phyloP scores from a whole-genome alignment of 2,113 vertebrate genomes.

The Hoplias malabaricus region DNA sequence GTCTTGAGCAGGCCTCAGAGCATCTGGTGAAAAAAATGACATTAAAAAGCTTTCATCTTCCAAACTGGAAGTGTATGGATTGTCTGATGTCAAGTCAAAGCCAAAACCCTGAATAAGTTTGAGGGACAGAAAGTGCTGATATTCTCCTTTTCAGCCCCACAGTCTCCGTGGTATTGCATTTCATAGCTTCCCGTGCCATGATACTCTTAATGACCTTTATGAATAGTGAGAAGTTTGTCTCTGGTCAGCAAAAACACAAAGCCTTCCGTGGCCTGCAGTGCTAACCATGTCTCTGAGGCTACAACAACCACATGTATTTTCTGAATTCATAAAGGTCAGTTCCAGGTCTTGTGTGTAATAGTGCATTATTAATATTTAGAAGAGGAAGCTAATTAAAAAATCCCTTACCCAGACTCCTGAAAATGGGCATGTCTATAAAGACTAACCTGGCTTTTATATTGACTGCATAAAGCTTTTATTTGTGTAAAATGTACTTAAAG shows the following conservation, averaged over 20 bases:
- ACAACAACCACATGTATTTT: not conserved
- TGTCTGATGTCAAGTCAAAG: too few species aligned
- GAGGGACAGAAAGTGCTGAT: not conserved
- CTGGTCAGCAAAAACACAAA: not conserved
- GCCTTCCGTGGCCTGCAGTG: not conserved
- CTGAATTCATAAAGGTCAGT: not conserved
- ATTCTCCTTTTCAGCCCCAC: not conserved
- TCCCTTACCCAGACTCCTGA: not conserved
- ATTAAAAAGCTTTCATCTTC: too few species aligned
- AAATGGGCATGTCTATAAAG: not conserved
- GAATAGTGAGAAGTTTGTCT: not conserved
- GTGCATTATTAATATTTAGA: not conserved
- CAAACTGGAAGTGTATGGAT: too few species aligned
- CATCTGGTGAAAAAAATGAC: not conserved
- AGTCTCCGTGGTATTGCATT: not conserved
- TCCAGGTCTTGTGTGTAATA: not conserved
- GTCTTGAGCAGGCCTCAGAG: not conserved
- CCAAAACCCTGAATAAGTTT: too few species aligned
- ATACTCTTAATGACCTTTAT: not conserved
- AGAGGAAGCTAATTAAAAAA: not conserved
- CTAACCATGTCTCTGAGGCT: not conserved
- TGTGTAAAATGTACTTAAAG: too few species aligned
- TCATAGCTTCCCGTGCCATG: not conserved
- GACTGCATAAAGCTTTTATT: not conserved
- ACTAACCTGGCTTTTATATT: not conserved